These are phyloP conservation scores for Hemicentrotus pulcherrimus DNA, from an alignment of 35 echinoderm and acorn worm genomes.

Conservation along the genomic window DNA sequence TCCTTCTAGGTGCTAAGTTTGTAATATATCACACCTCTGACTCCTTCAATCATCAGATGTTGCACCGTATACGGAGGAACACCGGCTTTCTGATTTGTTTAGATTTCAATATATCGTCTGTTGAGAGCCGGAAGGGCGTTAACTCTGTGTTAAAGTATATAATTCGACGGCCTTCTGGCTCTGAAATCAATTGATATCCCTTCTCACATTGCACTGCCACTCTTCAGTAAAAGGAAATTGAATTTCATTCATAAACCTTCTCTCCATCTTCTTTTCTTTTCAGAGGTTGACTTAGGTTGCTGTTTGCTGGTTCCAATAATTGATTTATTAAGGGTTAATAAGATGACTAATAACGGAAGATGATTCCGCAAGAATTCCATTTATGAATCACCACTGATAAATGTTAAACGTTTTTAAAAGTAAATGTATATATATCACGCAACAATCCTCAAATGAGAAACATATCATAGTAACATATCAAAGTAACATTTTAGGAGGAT, in stretches of 20 bases:
- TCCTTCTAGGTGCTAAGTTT: constrained; percentile 1
- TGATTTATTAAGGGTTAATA: not conserved
- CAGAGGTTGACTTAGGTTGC: not conserved
- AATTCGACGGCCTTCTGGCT: too few species aligned
- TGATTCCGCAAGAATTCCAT: not conserved
- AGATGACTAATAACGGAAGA: not conserved
- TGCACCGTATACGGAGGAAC: not conserved
- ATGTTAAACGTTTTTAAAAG: too few species aligned
- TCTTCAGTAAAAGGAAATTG: not conserved
- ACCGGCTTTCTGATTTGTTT: not conserved
- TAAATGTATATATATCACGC: too few species aligned
- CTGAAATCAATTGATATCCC: not conserved
- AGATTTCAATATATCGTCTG: not conserved
- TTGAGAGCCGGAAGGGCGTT: too few species aligned
- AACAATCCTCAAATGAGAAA: too few species aligned
- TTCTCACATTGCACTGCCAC: not conserved
- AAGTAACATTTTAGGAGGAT: too few species aligned
- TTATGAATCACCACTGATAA: not conserved
- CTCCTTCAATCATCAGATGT: not conserved
- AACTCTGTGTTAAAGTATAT: too few species aligned
- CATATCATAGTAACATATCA: too few species aligned
- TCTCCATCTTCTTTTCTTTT: not conserved
- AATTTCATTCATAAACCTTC: constrained; percentile 3
- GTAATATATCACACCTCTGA: not conserved
- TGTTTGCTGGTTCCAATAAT: not conserved